A percentile compares a stretch with the other conserved stretches of the same genome.
These are phyloP conservation scores for Bhutanitis thaidina DNA, from an alignment of 2,888 invertebrate species.

Conservation along the genomic window DNA sequence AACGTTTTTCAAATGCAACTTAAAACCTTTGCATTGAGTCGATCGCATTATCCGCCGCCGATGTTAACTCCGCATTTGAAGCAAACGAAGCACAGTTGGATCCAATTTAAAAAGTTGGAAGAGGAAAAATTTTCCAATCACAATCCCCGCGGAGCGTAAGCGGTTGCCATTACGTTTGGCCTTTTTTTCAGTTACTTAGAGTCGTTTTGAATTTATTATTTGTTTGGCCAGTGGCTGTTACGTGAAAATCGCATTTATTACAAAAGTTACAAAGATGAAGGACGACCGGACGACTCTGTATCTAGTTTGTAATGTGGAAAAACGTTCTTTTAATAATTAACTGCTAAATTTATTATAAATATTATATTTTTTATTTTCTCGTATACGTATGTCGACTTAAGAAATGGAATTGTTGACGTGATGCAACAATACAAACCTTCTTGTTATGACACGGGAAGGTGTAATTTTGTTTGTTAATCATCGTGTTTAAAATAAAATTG, in stretches of 20 bases:
- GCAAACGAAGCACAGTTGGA: constrained; percentile 62
- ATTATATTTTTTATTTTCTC: no score
- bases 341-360: no score
- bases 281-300: no score
- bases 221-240: background rate
- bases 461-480: no score
- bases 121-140: constrained; percentile 74
- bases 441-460: no score
- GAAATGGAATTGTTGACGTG: no score
- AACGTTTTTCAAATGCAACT: constrained; percentile 69
- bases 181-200: constrained; percentile 40
- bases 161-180: constrained; percentile 48
- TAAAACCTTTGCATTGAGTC: constrained; percentile 60
- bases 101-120: constrained; percentile 76
- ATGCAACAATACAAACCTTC: no score
- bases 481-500: no score
- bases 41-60: constrained; percentile 64
- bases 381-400: no score
- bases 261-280: no score
- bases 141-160: constrained; percentile 53
- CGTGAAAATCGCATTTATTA: background rate
- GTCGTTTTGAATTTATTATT: constrained; percentile 5
- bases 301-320: no score
- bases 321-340: no score
- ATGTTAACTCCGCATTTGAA: constrained; percentile 47